Conservation (phyloP, 2,113 vertebrate species). For the Callipepla californica region DNA sequence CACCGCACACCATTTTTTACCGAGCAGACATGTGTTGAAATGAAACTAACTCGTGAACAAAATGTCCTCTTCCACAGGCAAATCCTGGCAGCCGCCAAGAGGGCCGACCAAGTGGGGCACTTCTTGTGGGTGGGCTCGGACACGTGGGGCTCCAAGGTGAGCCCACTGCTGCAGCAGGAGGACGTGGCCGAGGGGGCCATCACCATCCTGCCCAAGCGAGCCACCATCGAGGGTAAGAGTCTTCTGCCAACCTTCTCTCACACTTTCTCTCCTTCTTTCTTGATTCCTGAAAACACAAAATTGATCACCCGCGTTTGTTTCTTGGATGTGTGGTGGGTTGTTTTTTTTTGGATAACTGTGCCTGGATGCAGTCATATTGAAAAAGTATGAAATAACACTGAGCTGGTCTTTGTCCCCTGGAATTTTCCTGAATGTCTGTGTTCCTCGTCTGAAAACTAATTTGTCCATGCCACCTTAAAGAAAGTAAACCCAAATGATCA, state of each 20-base stretch:
- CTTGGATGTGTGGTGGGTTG: fast-evolving
- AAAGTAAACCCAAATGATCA: not conserved
- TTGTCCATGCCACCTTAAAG: not conserved
- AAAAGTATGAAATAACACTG: not conserved
- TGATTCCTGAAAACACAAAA: not conserved
- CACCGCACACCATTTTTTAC: not conserved
- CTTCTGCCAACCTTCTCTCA: not conserved
- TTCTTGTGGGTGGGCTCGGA: constrained; percentile 97
- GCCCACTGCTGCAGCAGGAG: constrained; percentile 88
- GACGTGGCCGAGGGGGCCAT: constrained; percentile 91
- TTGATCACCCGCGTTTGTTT: fast-evolving
- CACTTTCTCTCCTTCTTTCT: not conserved
- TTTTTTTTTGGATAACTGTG: not conserved
- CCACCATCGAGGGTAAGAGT: constrained; percentile 87
- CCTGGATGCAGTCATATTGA: not conserved
- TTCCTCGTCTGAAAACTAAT: not conserved
- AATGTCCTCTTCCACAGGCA: constrained; percentile 78
- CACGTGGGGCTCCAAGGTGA: constrained; percentile 95
- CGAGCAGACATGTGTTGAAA: fast-evolving
- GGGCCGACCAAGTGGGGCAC: constrained; percentile 90
- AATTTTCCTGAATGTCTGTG: not conserved
- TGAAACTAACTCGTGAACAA: not conserved
- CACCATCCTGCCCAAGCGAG: constrained; percentile 94
- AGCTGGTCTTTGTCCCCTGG: not conserved
- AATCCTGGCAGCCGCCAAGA: constrained; percentile 91